Evolutionary conservation across 2,888 invertebrate species (phyloP), one percentile per base, ranked within the genome.

Genomic region (Venustoraphidia nigricollis): DNA sequence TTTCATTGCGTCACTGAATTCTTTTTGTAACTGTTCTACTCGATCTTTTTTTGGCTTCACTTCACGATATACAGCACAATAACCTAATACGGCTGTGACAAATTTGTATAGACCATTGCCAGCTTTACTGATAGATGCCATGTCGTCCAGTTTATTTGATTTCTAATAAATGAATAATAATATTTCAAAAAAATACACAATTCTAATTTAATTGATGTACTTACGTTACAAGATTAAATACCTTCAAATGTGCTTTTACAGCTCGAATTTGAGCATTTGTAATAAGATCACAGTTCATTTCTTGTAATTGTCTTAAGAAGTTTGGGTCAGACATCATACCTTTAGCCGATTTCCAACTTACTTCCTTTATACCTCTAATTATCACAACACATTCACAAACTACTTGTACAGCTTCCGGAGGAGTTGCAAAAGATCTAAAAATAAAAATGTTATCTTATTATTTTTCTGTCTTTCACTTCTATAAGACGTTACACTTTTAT

Each of bases 321-420:
- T 77, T 84, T 0, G 88, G 83, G 61, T 94, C 93, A 0, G 88
- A 80, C 92, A 94, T 91, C 83, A 94, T 87, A 2, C 77, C 87
- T 65, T 85, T 92, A 0, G 92, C 91, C 2, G 83, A 77, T 63
- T 92, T 92, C 93, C 93, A 94, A 41, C 80, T 85, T 3, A 91
- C 78, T 55, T 93, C 93, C 56, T 84, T 85, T 42, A 81, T 72
- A 2, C 87, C 88, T 53, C 83, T 77, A 49, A 94, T 73, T 46
- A 93, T 89, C 0, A 84, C 87, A 14, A 94, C 83, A 61, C 91
- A 91, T 63, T 94, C 93, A 61, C 89, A 89, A 1, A 94, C 86
- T 1, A 83, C 73, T 70, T 92, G 91, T 34, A 93, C 92, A 10
- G 89, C 81, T 56, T 89, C 86, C 0, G 92, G 92, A 0, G 93